phyloP scores from a whole-genome alignment of 2,113 vertebrate species.

The Perccottus glenii region DNA sequence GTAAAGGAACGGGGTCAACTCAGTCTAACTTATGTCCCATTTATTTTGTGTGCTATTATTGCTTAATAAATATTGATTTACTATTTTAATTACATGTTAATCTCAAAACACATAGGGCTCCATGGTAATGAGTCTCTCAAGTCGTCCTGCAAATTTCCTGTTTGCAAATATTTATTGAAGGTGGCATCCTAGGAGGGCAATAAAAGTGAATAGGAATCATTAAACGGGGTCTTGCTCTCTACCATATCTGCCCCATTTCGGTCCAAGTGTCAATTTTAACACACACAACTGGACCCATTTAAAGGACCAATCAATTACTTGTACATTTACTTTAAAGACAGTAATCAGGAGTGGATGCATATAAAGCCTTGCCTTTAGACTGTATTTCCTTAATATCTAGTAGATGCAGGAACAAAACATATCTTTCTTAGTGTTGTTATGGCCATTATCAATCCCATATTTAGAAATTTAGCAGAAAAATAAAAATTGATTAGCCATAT shows the following conservation, averaged over 20 bases:
- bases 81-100: slow-evolving; percentile 81
- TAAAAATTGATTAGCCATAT: no score
- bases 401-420: slow-evolving; percentile 7
- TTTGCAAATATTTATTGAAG: slow-evolving; percentile 78
- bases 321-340: slow-evolving; percentile 5
- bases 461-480: no score
- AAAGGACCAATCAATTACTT: slow-evolving; percentile 53
- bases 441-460: slow-evolving; percentile 13
- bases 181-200: slow-evolving; percentile 70
- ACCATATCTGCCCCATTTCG: slow-evolving; percentile 51
- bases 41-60: slow-evolving; percentile 51
- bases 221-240: slow-evolving; percentile 70
- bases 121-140: slow-evolving; percentile 75
- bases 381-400: slow-evolving; percentile 5
- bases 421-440: slow-evolving; percentile 26
- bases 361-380: not conserved
- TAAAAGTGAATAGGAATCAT: slow-evolving; percentile 76
- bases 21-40: slow-evolving; percentile 46
- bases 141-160: slow-evolving; percentile 74
- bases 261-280: slow-evolving; percentile 69
- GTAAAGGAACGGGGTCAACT: slow-evolving; percentile 59
- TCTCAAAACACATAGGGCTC: slow-evolving; percentile 77
- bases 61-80: slow-evolving; percentile 82
- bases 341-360: not conserved
- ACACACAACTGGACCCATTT: slow-evolving; percentile 35